Evolutionary conservation across 2,797 vertebrate species (phyloP).

Genomic region (Tokudaia tokunoshimensis): DNA sequence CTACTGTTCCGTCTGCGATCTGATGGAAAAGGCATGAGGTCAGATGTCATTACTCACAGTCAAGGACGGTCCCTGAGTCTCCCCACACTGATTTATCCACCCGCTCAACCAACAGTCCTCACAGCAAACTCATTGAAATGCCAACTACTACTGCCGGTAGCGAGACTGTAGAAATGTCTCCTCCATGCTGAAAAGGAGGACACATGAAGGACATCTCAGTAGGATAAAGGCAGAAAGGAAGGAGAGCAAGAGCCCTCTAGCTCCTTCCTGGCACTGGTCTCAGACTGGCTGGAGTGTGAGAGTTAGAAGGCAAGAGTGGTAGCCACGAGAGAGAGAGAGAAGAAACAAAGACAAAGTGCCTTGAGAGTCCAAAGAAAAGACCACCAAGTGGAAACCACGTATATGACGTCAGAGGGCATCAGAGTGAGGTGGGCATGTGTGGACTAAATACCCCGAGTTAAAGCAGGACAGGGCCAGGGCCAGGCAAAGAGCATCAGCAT

Average conservation of each 20-base stretch:
- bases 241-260: neutral
- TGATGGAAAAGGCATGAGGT: neutral
- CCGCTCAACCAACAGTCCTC: neutral
- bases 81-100: neutral
- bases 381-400: neutral
- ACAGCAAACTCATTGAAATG: neutral
- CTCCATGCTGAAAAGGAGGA: neutral
- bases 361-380: neutral
- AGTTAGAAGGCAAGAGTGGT: neutral
- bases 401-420: neutral
- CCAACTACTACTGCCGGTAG: neutral
- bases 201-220: neutral
- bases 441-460: no score
- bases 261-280: neutral
- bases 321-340: neutral
- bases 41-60: neutral
- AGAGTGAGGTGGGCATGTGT: neutral
- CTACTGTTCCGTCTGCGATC: neutral
- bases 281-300: neutral
- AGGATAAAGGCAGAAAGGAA: neutral
- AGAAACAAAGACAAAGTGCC: neutral
- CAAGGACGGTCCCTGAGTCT: neutral
- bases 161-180: neutral
- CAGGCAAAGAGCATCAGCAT: conserved; percentile 72
- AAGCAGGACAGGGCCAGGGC: neutral